These are phyloP conservation scores for Babyrousa celebensis DNA, from an alignment of 2,797 vertebrate genomes.

Conservation along the genomic window DNA sequence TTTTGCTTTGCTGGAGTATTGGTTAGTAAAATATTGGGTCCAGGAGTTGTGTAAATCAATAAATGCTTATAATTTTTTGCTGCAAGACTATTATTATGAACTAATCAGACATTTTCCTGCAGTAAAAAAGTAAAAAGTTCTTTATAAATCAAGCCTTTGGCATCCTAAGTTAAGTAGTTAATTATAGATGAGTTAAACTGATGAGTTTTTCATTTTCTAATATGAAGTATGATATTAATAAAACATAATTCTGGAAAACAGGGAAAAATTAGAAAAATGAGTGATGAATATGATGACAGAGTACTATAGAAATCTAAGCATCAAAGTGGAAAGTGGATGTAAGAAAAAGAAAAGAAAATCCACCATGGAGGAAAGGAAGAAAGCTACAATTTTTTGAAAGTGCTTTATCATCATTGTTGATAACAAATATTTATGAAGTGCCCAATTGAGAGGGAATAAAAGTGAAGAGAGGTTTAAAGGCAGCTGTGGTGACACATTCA, in stretches of 20 bases:
- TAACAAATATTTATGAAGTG: background rate
- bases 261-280: background rate
- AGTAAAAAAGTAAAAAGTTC: background rate
- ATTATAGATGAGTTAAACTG: background rate
- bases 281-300: background rate
- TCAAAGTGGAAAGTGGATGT: background rate
- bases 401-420: background rate
- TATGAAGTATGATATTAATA: background rate
- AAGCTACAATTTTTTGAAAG: background rate
- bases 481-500: background rate
- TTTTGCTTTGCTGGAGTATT: background rate
- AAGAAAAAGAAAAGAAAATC: constrained; percentile 17
- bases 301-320: background rate
- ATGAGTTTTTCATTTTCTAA: constrained; percentile 11
- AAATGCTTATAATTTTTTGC: constrained; percentile 22
- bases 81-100: constrained; percentile 49
- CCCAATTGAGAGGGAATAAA: background rate
- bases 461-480: background rate
- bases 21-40: background rate
- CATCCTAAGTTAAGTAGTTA: background rate
- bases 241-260: background rate
- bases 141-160: constrained; percentile 18
- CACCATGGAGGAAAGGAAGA: background rate
- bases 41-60: constrained; percentile 21
- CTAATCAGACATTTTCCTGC: constrained; percentile 24